Evolutionary conservation across 2,113 vertebrate genomes (phyloP), one percentile per base, ranked within the genome.

Genomic region (Lampris incognitus): DNA sequence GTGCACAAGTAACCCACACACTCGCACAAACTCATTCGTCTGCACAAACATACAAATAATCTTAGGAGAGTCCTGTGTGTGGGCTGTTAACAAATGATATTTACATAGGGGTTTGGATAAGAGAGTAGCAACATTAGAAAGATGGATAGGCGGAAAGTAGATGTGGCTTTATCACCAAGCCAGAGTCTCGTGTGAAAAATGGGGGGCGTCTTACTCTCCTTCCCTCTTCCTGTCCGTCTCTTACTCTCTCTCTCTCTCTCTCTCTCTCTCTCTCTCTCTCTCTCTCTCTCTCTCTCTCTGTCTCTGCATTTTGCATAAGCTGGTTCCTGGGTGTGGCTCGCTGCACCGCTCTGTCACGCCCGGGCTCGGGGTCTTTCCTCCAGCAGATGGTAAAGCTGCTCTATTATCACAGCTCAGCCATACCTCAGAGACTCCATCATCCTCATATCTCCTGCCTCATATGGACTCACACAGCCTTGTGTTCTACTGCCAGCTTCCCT

Each of bases 21-120:
- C 24, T 9, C 41, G 38, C 66, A 64, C 11, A 41, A 37, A 48
- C 2, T 10, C 5, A 39, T 10, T 66, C 44, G 5, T 8, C 52
- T 6, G 42, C 40, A 57, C 40, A 36, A 36, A n/a, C 6, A 50
- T 24, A 61, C 59, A 13, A 40, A 61, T 61, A 9, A 48, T 60
- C 71, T n/a, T 56, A 66, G 68, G 56, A 56, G 72, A 44, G 77
- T 55, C 36, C 68, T 82, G 58, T 70, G 68, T 58, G 6, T 37
- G 41, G 65, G 78, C 73, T 63, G 10, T 24, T 83, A 89, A 86
- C 39, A 13, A 46, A 87, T 88, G 69, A 78, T 85, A 87, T 91
- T 90, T 89, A 88, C 85, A 83, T 83, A 76, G 81, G 66, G 36
- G 81, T 83, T 86, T 84, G 84, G 74, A 85, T 84, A 85, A 84